These are phyloP conservation scores for Ornithorhynchus anatinus DNA, from an alignment of 2,113 vertebrate species.

Conservation along the genomic window DNA sequence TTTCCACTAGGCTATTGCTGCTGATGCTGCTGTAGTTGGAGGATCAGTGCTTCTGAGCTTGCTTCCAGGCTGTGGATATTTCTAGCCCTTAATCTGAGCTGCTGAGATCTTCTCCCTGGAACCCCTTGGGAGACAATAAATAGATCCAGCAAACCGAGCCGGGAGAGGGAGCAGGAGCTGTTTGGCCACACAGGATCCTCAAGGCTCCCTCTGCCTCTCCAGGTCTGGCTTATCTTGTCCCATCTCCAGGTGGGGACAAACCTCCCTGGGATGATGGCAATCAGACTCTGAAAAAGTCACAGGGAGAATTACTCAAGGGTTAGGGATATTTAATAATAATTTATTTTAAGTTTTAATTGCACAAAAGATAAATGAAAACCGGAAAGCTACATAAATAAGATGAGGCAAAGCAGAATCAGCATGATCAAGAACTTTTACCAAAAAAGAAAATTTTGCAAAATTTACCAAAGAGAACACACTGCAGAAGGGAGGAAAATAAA, in stretches of 20 bases:
- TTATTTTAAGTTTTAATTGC: constrained; percentile 59
- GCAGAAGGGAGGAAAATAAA: constrained; percentile 32
- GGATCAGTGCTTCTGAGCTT: too few relatives aligned
- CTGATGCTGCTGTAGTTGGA: too few relatives aligned
- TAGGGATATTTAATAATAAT: constrained; percentile 53
- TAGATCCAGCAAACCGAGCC: too few relatives aligned
- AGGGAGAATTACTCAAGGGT: constrained; percentile 9
- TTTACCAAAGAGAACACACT: constrained; percentile 41
- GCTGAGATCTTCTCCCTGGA: too few relatives aligned
- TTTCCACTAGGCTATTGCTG: too few relatives aligned
- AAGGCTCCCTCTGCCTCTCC: neutral
- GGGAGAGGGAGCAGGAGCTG: neutral
- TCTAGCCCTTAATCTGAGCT: too few relatives aligned
- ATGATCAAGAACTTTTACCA: constrained; percentile 25
- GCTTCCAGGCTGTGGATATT: too few relatives aligned
- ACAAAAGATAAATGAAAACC: constrained; percentile 48
- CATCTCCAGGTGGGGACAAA: too few relatives aligned
- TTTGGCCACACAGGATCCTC: constrained; percentile 5
- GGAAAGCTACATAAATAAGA: constrained; percentile 43
- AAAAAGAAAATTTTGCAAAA: constrained; percentile 37
- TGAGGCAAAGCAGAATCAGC: constrained; percentile 31
- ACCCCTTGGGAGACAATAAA: too few relatives aligned
- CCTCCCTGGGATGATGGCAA: too few relatives aligned
- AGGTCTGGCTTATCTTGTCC: too few relatives aligned
- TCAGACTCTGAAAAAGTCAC: constrained; percentile 11